Evolutionary conservation across 1,140 invertebrate species (phyloP), one percentile per base, ranked within the genome.

Genomic region (Zaprionus gabonicus): DNA sequence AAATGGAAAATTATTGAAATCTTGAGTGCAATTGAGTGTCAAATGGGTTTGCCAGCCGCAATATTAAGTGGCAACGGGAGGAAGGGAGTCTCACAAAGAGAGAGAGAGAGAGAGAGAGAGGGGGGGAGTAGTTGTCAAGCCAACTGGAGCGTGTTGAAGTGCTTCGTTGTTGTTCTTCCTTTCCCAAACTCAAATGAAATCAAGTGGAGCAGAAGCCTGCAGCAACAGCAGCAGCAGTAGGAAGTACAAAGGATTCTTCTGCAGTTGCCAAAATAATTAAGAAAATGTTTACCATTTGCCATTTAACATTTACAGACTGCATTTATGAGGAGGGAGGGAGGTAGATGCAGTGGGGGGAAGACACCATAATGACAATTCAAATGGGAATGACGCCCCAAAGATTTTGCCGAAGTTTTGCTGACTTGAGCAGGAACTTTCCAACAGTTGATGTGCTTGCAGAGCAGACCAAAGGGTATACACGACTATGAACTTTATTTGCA

Each of bases 21-120:
- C 66, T 71, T 55, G 70, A 88, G 78, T 74, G 71, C 79, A 87
- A 87, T 86, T 73, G 82, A 86, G 65, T 82, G 82, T 86, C 80
- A 85, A 84, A 84, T 81, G 70, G 64, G 27, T 72, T 76, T 67
- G 36, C 57, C 62, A 62, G 56, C 62, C 62, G 23, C 60, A 76
- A 69, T 67, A 55, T 28, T 12, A 44, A 41, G 27, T 13, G n/a
- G n/a, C 10, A 36, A 5, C 7, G 13, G 17, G 20, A 20, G 56
- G 36, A 4, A 7, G 4, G 23, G 41, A 34, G 31, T 31, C 31
- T 31, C 31, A 34, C 9, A 7, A 15, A 46, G 12, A 68, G 17
- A 36, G 27, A 9, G 34, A 67, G 10, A 12, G 51, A 2, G 4
- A n/a, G 36, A 13, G 36, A 4, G 36, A 4, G 6, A 2, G 2